A percentile compares a stretch with the other conserved stretches of the same genome.
Evolutionary conservation across 2,888 invertebrate genomes (phyloP).

Genomic region (Stratiomys singularior): DNA sequence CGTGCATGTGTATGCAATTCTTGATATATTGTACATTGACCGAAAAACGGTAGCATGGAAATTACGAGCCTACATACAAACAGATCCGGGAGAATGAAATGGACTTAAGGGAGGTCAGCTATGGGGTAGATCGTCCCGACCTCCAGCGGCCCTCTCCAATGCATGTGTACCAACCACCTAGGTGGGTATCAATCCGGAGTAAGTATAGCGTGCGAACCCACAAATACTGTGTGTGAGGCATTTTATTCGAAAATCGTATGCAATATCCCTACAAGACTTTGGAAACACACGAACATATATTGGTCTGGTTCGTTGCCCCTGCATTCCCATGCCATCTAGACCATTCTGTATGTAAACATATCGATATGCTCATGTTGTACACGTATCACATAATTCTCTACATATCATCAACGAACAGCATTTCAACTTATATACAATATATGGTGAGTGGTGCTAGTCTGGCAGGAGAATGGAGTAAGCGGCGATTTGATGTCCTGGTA

Average conservation of each 20-base stretch:
- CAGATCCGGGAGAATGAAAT: not conserved
- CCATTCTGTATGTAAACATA: constrained; percentile 25
- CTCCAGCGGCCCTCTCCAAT: not conserved
- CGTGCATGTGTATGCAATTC: not conserved
- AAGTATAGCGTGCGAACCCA: not conserved
- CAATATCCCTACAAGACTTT: not conserved
- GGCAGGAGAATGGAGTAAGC: not conserved
- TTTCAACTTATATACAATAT: constrained; percentile 18
- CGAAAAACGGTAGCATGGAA: not conserved
- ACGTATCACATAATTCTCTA: constrained; percentile 25
- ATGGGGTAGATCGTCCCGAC: not conserved
- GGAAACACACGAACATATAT: not conserved
- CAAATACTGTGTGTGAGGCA: not conserved
- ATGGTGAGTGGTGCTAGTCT: not conserved
- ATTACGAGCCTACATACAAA: constrained; percentile 30
- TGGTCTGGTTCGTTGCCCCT: not conserved
- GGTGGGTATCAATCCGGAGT: constrained; percentile 10
- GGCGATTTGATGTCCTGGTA: constrained; percentile 9
- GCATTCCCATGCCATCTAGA: constrained; percentile 12
- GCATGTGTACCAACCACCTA: not conserved
- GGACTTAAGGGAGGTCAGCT: not conserved
- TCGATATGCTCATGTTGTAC: not conserved
- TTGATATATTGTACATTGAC: not conserved
- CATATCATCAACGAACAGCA: constrained; percentile 37
- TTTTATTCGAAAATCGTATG: not conserved